Conservation (phyloP, 2,888 invertebrate genomes). For the Pheosia tremula region DNA sequence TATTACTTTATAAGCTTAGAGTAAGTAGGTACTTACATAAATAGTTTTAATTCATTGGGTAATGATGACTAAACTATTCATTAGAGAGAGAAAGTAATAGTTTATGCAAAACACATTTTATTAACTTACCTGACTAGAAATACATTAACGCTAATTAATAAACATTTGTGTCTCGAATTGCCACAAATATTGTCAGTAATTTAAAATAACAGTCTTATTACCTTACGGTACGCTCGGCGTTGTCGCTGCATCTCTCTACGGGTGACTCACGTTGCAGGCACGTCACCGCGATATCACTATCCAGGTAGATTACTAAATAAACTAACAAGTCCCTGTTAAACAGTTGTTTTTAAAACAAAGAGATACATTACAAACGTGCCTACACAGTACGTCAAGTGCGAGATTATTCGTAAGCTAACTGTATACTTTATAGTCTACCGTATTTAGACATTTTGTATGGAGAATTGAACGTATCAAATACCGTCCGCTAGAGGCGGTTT, state of each 20-base stretch:
- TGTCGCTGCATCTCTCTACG: constrained; percentile 40
- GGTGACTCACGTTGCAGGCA: constrained; percentile 55
- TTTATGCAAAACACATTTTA: constrained; percentile 1
- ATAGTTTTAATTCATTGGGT: neutral
- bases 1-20: neutral
- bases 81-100: neutral
- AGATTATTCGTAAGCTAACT: no score
- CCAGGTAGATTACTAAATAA: constrained; percentile 37
- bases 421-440: no score
- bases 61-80: neutral
- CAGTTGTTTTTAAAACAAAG: no score
- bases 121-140: neutral
- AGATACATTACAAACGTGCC: no score
- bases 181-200: neutral
- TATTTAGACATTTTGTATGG: no score
- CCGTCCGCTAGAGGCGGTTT: no score
- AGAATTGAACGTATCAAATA: no score
- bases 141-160: neutral
- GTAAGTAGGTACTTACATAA: no score
- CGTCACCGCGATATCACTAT: constrained; percentile 54
- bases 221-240: constrained; percentile 29
- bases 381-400: no score
- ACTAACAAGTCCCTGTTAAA: neutral
- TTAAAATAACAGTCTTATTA: constrained; percentile 30
- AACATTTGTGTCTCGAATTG: neutral